Percentiles rank a stretch among this genome's conserved stretches.
phyloP scores from a whole-genome alignment of 2,113 vertebrate genomes.

The Serilophus lunatus region DNA sequence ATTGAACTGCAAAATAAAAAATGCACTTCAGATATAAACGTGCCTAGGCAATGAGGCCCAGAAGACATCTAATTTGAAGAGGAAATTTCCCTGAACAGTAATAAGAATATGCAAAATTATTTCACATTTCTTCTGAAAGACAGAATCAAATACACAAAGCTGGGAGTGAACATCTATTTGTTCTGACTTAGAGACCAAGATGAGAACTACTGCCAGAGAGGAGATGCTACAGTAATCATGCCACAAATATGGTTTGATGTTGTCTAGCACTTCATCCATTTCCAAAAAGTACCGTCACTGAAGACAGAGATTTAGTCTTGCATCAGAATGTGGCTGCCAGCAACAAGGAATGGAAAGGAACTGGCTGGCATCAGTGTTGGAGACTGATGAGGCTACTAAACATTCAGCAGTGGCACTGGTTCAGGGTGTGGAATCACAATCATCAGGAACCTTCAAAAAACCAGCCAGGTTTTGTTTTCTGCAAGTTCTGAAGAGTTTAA shows the following conservation, averaged over 20 bases:
- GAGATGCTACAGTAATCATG: not conserved
- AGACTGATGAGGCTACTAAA: not conserved
- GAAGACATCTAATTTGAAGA: not conserved
- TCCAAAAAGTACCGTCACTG: not conserved
- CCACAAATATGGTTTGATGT: not conserved
- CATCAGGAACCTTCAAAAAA: not conserved
- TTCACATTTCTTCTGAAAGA: not conserved
- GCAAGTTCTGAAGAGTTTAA: not conserved
- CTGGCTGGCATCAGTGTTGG: not conserved
- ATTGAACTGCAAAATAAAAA: not conserved
- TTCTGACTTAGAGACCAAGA: not conserved
- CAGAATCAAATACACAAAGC: not conserved
- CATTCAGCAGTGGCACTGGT: not conserved
- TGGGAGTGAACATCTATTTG: not conserved
- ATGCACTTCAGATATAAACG: not conserved
- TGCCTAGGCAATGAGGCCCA: not conserved
- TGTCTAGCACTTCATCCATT: not conserved
- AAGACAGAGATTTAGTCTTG: not conserved
- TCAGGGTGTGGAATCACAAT: not conserved
- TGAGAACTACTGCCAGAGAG: not conserved
- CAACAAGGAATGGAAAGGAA: not conserved
- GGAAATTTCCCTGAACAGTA: not conserved
- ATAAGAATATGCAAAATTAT: not conserved
- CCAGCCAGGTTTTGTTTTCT: not conserved
- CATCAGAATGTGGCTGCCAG: not conserved